Percentiles rank a stretch among this genome's conserved stretches.
phyloP scores from a whole-genome alignment of 2,888 invertebrate genomes.

The Keiferia lycopersicella region DNA sequence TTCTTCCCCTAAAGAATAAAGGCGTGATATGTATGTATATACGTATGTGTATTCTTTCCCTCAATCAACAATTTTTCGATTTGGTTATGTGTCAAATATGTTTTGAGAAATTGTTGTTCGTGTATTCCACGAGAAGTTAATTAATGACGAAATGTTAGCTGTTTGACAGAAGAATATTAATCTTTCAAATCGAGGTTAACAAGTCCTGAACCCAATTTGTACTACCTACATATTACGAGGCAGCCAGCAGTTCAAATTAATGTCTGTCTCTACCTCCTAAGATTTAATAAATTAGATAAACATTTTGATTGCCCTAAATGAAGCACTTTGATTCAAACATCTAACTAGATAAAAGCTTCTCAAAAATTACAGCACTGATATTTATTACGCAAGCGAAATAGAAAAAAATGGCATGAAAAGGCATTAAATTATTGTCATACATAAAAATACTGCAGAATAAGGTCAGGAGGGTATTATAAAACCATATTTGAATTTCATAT shows the following conservation, averaged over 20 bases:
- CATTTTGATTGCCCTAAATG: slow-evolving; percentile 8
- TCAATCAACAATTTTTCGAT: neutral
- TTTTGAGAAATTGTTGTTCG: slow-evolving; percentile 21
- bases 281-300: slow-evolving; percentile 19
- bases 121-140: slow-evolving; percentile 20
- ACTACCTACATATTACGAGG: slow-evolving; percentile 6
- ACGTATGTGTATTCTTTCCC: no score
- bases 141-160: slow-evolving; percentile 32
- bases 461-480: slow-evolving; percentile 34
- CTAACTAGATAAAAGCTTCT: slow-evolving; percentile 17
- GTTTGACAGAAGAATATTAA: slow-evolving; percentile 32
- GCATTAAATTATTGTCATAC: neutral
- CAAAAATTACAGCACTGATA: neutral
- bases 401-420: neutral
- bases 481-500: slow-evolving; percentile 43
- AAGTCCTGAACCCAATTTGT: slow-evolving; percentile 21
- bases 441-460: slow-evolving; percentile 6
- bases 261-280: neutral
- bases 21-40: no score
- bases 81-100: slow-evolving; percentile 20
- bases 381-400: neutral
- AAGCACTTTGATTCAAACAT: slow-evolving; percentile 4
- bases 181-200: slow-evolving; percentile 23
- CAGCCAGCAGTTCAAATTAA: slow-evolving; percentile 13
- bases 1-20: no score